Base-by-base conservation (phyloP, 37 sponge, comb jelly and placozoan genomes). In the Axinella damicornis region DNA sequence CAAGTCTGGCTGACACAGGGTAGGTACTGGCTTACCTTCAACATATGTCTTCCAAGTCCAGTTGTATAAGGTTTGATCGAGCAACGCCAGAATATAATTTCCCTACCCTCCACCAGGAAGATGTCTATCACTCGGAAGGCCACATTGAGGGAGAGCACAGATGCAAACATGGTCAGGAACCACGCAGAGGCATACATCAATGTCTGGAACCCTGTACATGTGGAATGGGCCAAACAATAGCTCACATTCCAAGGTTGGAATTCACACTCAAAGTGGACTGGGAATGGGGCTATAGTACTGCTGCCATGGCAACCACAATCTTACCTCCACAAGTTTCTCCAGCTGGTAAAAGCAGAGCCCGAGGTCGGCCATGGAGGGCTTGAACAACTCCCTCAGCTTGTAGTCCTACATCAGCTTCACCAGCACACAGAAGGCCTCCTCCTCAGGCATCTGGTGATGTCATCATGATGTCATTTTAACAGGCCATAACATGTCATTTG, bases 131-230 rank as follows among this genome's bases (percentile, higher is more conserved):
- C 84, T 80, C 96, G 78, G 82, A 89, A 96, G 37, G 82, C 96
- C 21, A 89, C 83, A 66, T 88, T 80, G 34, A 94, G 91, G 31
- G 99, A 88, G 27, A 98, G 93, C 1, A 83, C 73, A 21, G 94
- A 92, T 19, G 96, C 90, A 78, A 98, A 98, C 76, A 98, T 73
- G 38, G 99, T 98, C 18, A 98, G 94, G 77, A 98, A 98, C 99
- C 99, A 98, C 5, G 94, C 86, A 1, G 93, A 89, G 21, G 96
- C 92, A 62, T 95, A 98, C 86, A 96, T 92, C 0, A 96, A 94
- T 1, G 95, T 85, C 65, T 84, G 82, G 82, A 96, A 24, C 95
- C 99, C 92, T 95, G 73, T 18, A 46, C 46, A 46, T 46, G 46
- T 4, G 9, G 46, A 46, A 46, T 12, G 4, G n/a, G n/a, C n/a